Percentiles rank a stretch among this genome's conserved stretches.
phyloP scores from a whole-genome alignment of 1,140 invertebrate species.

The Coelopa frigida region DNA sequence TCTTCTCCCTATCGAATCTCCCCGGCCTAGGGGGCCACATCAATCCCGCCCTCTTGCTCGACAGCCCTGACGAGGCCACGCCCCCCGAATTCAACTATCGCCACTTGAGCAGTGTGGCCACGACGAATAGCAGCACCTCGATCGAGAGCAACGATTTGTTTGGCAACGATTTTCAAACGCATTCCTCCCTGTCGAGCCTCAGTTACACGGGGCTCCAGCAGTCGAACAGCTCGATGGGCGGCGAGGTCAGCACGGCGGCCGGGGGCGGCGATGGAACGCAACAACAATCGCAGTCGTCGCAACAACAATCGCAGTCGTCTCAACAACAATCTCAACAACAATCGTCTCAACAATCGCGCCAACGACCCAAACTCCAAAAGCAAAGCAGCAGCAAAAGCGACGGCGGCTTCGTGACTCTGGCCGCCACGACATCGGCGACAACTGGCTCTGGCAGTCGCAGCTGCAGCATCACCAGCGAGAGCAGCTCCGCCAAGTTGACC shows the following conservation, averaged over 20 bases:
- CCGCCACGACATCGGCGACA: conserved; percentile 7
- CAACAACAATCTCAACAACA: neutral
- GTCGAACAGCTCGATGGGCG: conserved; percentile 26
- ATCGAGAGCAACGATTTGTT: conserved; percentile 37
- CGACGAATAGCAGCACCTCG: conserved; percentile 38
- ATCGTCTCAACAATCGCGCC: neutral
- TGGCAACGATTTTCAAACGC: conserved; percentile 24
- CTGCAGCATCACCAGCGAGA: conserved; percentile 38
- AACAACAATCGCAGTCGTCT: conserved; percentile 7
- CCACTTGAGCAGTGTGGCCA: conserved; percentile 38
- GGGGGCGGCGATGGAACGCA: neutral
- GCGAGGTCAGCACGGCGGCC: conserved; percentile 28
- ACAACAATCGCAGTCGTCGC: neutral
- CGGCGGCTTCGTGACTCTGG: neutral
- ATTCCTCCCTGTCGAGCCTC: conserved; percentile 29
- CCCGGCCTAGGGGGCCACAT: conserved; percentile 29
- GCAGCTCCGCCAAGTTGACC: conserved; percentile 34
- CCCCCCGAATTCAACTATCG: conserved; percentile 40
- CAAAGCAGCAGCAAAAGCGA: conserved; percentile 17
- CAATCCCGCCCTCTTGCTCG: conserved; percentile 33
- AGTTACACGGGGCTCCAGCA: conserved; percentile 27
- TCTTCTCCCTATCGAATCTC: conserved; percentile 23
- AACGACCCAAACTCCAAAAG: neutral
- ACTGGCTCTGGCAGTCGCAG: conserved; percentile 25
- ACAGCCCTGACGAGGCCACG: conserved; percentile 39